Conservation (phyloP, 2,888 invertebrate species). For the Neoascia interrupta region DNA sequence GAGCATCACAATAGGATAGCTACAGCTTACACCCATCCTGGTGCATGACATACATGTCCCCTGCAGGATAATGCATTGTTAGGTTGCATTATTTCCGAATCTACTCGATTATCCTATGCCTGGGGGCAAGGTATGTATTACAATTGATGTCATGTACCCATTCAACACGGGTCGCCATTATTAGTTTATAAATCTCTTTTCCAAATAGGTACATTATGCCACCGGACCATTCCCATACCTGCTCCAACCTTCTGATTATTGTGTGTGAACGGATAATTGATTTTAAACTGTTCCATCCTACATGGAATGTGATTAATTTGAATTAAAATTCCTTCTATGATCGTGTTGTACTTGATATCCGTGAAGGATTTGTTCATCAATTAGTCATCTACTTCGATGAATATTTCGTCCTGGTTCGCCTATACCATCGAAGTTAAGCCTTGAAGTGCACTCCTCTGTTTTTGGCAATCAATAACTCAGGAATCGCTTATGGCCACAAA, state of each 20-base stretch:
- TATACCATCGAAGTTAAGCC: constrained; percentile 13
- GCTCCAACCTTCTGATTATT: background rate
- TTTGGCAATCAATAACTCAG: constrained; percentile 32
- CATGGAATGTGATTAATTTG: constrained; percentile 27
- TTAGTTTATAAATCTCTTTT: constrained; percentile 49
- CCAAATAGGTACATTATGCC: constrained; percentile 1
- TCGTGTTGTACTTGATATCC: constrained; percentile 4
- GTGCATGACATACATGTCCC: constrained; percentile 10
- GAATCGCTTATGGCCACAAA: background rate
- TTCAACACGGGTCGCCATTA: constrained; percentile 39
- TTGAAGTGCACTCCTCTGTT: constrained; percentile 17
- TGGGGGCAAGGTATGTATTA: constrained; percentile 52
- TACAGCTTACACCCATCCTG: constrained; percentile 40
- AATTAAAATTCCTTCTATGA: constrained; percentile 1
- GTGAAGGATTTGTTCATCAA: constrained; percentile 13
- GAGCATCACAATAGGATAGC: no score
- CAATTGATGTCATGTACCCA: constrained; percentile 47
- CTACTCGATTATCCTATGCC: constrained; percentile 45
- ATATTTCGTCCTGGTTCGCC: constrained; percentile 12
- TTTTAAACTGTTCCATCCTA: constrained; percentile 36
- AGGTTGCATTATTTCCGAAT: no score
- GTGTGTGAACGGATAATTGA: constrained; percentile 38
- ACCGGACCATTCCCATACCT: background rate
- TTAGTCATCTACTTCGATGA: background rate
- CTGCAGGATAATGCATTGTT: constrained; percentile 41